Evolutionary conservation across 2,113 vertebrate species (phyloP), one percentile per base, ranked within the genome.

Genomic region (Pteruthius melanotis): DNA sequence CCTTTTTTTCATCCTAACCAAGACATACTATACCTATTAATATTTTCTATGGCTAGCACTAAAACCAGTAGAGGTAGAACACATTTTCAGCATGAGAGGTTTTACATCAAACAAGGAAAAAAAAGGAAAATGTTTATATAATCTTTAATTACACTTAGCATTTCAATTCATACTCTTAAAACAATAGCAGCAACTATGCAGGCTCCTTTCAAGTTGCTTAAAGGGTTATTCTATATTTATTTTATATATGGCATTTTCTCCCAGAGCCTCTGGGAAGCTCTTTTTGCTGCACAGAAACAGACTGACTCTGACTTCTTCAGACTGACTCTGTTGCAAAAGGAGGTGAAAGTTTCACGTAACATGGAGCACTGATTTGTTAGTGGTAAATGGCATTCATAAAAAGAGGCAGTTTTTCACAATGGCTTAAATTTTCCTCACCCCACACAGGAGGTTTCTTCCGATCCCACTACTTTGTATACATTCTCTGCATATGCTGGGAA

Each of bases 91-190:
- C 64, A 81, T 83, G 60, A 49, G 39, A 96, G 45, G 22, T 91
- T 97, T 95, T 64, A 95, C 71, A 91, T 83, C 68, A 92, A 96
- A 87, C 14, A 91, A 85, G 60, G 60, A 83, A 86, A 69, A 27
- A 78, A 85, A 37, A 14, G 5, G 10, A 76, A 85, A 85, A 93
- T 90, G 33, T 93, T 96, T 90, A 77, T 31, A 66, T 87, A 89
- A 83, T 70, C 18, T 83, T 93, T 92, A 81, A 89, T 70, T 86
- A 56, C 64, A 44, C 17, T 70, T 22, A 82, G 40, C 23, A 53
- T 61, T 89, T 70, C 42, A 20, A 77, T 84, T 89, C 56, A 54
- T 39, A 47, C 42, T 90, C 45, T 88, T 88, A 75, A 65, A 97
- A 74, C 40, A 82, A 83, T 7, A 71, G 44, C 71, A 93, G 28